Evolutionary conservation across 2,797 vertebrate species (phyloP).

Genomic region (Centroberyx gerrardi): DNA sequence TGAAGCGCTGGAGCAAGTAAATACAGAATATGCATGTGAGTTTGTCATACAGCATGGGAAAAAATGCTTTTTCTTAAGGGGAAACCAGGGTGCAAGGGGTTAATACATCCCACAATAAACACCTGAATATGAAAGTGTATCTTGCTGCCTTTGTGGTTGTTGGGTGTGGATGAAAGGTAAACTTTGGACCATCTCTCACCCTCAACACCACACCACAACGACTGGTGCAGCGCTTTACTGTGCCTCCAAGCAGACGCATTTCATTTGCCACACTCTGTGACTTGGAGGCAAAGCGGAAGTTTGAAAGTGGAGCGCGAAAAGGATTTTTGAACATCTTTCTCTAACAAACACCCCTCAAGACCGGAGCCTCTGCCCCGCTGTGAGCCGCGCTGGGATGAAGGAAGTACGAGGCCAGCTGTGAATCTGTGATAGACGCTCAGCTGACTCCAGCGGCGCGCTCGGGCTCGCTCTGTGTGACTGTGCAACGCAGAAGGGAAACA

Average conservation of each 20-base stretch:
- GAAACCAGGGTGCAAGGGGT: not conserved
- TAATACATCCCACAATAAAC: not conserved
- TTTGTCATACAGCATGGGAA: no score
- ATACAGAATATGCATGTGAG: no score
- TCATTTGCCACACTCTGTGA: slow-evolving; percentile 57
- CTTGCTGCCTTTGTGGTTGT: not conserved
- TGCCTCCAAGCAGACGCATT: slow-evolving; percentile 28
- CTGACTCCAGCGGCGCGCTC: slow-evolving; percentile 39
- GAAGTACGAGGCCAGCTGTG: slow-evolving; percentile 43
- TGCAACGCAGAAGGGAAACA: slow-evolving; percentile 32
- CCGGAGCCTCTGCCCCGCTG: slow-evolving; percentile 35
- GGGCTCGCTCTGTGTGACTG: slow-evolving; percentile 48
- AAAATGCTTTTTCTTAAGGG: no score
- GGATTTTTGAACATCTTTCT: slow-evolving; percentile 59
- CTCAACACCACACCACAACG: slow-evolving; percentile 2
- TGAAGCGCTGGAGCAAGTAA: no score
- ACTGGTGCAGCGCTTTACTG: slow-evolving; percentile 11
- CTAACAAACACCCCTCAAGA: slow-evolving; percentile 53
- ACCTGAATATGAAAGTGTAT: not conserved
- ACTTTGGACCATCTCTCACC: slow-evolving; percentile 24
- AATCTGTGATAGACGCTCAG: slow-evolving; percentile 56
- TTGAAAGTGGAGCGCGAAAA: slow-evolving; percentile 68
- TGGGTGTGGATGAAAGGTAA: not conserved
- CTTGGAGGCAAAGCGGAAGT: slow-evolving; percentile 46
- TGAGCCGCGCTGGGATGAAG: slow-evolving; percentile 44